phyloP scores from a whole-genome alignment of 2,797 vertebrate species.

The Acrossocheilus wenchowensis region DNA sequence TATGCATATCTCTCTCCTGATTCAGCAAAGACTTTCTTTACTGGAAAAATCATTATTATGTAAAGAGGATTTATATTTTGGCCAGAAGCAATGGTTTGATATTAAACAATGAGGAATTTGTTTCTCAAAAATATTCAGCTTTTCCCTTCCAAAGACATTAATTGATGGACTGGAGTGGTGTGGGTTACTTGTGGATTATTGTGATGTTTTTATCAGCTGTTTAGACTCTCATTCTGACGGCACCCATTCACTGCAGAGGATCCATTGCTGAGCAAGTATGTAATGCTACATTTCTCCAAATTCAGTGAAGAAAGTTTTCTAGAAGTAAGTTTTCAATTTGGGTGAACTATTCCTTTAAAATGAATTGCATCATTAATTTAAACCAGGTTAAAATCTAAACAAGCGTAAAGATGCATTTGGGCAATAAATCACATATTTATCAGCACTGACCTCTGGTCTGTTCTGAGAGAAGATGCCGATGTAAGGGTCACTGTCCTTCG shows the following conservation, averaged over 20 bases:
- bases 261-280: neutral
- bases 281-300: neutral
- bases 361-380: neutral
- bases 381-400: neutral
- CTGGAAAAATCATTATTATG: neutral
- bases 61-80: neutral
- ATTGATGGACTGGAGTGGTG: neutral
- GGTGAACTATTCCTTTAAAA: neutral
- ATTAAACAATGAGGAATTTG: neutral
- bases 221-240: neutral
- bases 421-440: neutral
- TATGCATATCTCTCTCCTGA: neutral
- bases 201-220: neutral
- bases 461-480: slow-evolving; percentile 94
- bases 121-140: neutral
- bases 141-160: neutral
- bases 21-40: neutral
- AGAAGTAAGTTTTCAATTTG: neutral
- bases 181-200: neutral
- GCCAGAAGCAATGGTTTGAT: neutral
- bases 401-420: neutral
- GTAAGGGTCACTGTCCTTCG: slow-evolving; percentile 73
- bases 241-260: neutral
- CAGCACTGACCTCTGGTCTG: slow-evolving; percentile 86
- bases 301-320: neutral